These are phyloP conservation scores for Plutella xylostella DNA, from an alignment of 2,888 invertebrate species.

Conservation along the genomic window DNA sequence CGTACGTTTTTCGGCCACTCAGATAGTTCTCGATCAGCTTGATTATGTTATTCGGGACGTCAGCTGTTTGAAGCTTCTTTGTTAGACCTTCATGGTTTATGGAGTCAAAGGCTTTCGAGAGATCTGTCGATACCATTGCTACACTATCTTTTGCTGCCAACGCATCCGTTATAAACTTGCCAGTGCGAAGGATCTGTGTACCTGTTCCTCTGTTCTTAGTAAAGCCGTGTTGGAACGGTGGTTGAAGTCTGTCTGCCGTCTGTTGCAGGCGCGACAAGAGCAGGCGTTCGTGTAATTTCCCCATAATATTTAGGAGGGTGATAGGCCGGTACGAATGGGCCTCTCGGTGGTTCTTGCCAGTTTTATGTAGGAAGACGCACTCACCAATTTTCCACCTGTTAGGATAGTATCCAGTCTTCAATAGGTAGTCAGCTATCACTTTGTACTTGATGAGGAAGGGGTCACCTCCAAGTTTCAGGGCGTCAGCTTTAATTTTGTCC, in stretches of 20 bases:
- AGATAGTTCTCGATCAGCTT: slow-evolving; percentile 11
- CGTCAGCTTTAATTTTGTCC: slow-evolving; percentile 10
- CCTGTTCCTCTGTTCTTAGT: slow-evolving; percentile 12
- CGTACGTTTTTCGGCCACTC: neutral
- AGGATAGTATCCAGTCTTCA: slow-evolving; percentile 10
- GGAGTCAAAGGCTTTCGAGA: slow-evolving; percentile 12
- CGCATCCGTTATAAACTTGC: slow-evolving; percentile 13
- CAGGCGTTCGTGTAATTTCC: slow-evolving; percentile 12
- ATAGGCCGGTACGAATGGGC: slow-evolving; percentile 5
- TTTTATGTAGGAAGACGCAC: slow-evolving; percentile 12
- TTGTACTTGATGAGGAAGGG: slow-evolving; percentile 6
- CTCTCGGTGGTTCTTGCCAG: slow-evolving; percentile 10
- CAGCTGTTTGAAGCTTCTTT: slow-evolving; percentile 7
- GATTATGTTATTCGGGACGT: slow-evolving; percentile 9
- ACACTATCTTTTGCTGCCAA: slow-evolving; percentile 9
- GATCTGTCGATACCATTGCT: slow-evolving; percentile 12
- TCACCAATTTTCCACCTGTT: slow-evolving; percentile 8
- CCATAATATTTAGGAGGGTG: slow-evolving; percentile 13
- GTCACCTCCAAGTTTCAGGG: slow-evolving; percentile 13
- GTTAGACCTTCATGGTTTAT: slow-evolving; percentile 10
- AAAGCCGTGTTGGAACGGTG: slow-evolving; percentile 13
- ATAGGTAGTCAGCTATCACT: slow-evolving; percentile 6
- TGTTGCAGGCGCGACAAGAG: neutral
- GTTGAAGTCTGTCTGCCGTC: slow-evolving; percentile 8
- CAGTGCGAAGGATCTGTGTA: slow-evolving; percentile 13